phyloP scores from a whole-genome alignment of 2,888 invertebrate genomes.

The Aelia acuminata region DNA sequence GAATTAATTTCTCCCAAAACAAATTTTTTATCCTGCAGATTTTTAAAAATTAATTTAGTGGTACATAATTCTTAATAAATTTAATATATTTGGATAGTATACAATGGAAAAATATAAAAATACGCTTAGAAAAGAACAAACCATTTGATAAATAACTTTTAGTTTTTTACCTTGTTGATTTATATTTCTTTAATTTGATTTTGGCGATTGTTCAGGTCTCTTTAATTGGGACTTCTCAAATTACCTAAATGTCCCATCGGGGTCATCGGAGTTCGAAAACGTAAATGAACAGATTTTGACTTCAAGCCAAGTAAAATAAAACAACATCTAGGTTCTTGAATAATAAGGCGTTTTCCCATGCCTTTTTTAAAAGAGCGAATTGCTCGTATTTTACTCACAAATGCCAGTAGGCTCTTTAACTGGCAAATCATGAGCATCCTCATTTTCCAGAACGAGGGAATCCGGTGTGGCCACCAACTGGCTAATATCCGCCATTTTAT shows the following conservation, averaged over 20 bases:
- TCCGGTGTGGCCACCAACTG: slow-evolving; percentile 23
- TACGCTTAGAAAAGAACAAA: too few relatives aligned
- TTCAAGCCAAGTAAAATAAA: neutral
- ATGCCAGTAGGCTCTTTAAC: slow-evolving; percentile 12
- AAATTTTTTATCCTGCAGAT: too few relatives aligned
- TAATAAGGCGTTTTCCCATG: neutral
- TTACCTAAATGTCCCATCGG: neutral
- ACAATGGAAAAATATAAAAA: too few relatives aligned
- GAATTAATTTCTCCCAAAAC: too few relatives aligned
- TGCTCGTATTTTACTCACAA: neutral
- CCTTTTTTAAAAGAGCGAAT: neutral
- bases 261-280: neutral
- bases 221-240: neutral
- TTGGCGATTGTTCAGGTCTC: neutral
- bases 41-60: too few relatives aligned
- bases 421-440: slow-evolving; percentile 50
- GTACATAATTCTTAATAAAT: too few relatives aligned
- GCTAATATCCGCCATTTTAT: slow-evolving; percentile 17
- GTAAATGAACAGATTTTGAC: neutral
- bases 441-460: slow-evolving; percentile 34
- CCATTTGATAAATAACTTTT: too few relatives aligned
- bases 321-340: neutral
- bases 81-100: too few relatives aligned
- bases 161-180: neutral
- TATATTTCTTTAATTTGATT: neutral